Percentiles rank a stretch among this genome's conserved stretches.
These are phyloP conservation scores for Cantharis lateralis DNA, from an alignment of 2,888 invertebrate genomes.

Conservation along the genomic window DNA sequence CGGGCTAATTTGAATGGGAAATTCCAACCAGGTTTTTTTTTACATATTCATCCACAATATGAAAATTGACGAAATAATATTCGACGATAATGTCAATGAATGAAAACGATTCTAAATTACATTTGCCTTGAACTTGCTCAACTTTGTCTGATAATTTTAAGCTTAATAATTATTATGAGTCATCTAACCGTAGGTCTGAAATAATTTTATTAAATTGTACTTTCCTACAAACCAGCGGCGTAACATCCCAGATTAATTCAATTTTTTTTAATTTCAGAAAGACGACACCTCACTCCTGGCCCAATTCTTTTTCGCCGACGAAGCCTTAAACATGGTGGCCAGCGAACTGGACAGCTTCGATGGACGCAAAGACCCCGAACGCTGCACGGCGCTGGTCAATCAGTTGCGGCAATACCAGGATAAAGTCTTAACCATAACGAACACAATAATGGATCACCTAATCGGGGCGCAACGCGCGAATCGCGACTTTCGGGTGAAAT, in stretches of 20 bases:
- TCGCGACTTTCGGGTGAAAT: constrained; percentile 95
- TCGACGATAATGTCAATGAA: neutral
- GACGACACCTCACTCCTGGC: constrained; percentile 92
- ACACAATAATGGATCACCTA: constrained; percentile 93
- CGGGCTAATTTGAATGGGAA: neutral
- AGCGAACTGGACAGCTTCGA: constrained; percentile 98
- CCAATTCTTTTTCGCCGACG: constrained; percentile 98
- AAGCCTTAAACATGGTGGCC: constrained; percentile 92
- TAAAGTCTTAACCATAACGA: constrained; percentile 88
- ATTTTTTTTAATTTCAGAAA: constrained; percentile 65
- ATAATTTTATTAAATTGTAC: neutral
- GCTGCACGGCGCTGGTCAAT: constrained; percentile 94
- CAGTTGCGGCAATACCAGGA: constrained; percentile 93
- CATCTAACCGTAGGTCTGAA: neutral
- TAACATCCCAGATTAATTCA: neutral
- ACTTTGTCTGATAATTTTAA: neutral
- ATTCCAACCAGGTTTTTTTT: neutral
- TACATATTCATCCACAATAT: neutral
- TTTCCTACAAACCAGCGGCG: neutral
- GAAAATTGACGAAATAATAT: neutral
- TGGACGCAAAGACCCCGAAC: constrained; percentile 96
- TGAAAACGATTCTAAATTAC: neutral
- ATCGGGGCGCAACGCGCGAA: constrained; percentile 84
- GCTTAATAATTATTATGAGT: neutral
- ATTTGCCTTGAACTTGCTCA: neutral